These are phyloP conservation scores for Temnothorax ravouxi DNA, from an alignment of 2,888 invertebrate genomes.

Conservation along the genomic window DNA sequence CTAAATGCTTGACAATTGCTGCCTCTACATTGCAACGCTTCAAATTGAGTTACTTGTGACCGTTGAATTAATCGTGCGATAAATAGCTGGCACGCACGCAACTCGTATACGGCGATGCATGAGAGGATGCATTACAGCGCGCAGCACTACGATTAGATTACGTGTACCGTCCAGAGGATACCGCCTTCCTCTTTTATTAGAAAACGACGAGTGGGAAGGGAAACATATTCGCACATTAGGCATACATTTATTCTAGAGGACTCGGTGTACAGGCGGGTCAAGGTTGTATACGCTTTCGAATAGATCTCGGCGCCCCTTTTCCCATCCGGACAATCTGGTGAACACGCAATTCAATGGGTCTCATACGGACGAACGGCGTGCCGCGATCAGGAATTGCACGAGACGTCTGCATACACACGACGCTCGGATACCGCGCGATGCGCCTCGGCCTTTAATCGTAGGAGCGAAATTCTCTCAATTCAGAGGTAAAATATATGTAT, in stretches of 20 bases:
- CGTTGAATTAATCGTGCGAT: neutral
- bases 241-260: neutral
- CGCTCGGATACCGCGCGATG: constrained; percentile 60
- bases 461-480: constrained; percentile 43
- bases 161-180: neutral
- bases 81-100: neutral
- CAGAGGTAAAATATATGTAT: constrained; percentile 16
- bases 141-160: constrained; percentile 13
- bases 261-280: neutral
- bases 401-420: constrained; percentile 35
- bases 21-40: neutral
- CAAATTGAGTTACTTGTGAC: neutral
- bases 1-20: neutral
- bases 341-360: constrained; percentile 60
- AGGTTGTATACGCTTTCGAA: constrained; percentile 23
- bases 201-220: neutral
- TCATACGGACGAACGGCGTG: constrained; percentile 26
- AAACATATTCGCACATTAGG: neutral
- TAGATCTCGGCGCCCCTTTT: neutral
- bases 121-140: neutral
- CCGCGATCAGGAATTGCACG: constrained; percentile 38
- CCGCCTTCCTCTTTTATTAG: neutral
- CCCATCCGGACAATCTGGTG: neutral
- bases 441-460: constrained; percentile 26
- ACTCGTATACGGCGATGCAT: neutral